Base-by-base conservation (phyloP, 2,113 vertebrate genomes). In the Lampris incognitus region DNA sequence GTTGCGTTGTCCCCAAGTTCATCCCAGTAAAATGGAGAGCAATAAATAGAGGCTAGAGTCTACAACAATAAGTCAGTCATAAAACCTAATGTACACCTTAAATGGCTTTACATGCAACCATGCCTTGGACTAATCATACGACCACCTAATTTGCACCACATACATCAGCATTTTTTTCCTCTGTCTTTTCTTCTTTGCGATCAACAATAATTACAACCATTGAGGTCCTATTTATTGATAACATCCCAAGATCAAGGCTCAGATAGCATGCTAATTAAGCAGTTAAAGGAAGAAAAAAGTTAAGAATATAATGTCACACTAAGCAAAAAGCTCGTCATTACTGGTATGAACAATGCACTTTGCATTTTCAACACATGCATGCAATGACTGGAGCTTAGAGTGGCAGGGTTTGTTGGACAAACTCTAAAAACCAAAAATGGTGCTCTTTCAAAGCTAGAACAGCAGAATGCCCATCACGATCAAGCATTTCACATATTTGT, bases 311-410 rank as follows among this genome's bases (percentile, higher is more conserved):
- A 67, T 84, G 79, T 78, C 76, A 88, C 59, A 79, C 73, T 83
- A 88, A 85, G 87, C 87, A 79, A 65, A 37, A 59, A 61, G 59
- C 64, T 70, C n/a, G 85, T 90, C 85, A 88, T 88, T 83, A 75
- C 82, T 84, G 63, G 81, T 86, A 68, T 92, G 89, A 92, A 90
- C 41, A 88, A 91, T 87, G 91, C 85, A 78, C 62, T 79, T 36
- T 69, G 91, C 87, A 90, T 92, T 92, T 90, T 90, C 89, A 88
- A 79, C 85, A 83, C 87, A 68, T 82, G 83, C 87, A 84, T 76
- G 86, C 82, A 89, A 92, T 90, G 89, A 89, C 82, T 59, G 50
- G 13, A 78, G 83, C 87, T 87, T 83, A 86, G 87, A 54, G 76
- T 87, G 82, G 79, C 76, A 86, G 80, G 73, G 87, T 72, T 82